Evolutionary conservation across 2,888 invertebrate genomes (phyloP).

Genomic region (Blastobasis adustella): DNA sequence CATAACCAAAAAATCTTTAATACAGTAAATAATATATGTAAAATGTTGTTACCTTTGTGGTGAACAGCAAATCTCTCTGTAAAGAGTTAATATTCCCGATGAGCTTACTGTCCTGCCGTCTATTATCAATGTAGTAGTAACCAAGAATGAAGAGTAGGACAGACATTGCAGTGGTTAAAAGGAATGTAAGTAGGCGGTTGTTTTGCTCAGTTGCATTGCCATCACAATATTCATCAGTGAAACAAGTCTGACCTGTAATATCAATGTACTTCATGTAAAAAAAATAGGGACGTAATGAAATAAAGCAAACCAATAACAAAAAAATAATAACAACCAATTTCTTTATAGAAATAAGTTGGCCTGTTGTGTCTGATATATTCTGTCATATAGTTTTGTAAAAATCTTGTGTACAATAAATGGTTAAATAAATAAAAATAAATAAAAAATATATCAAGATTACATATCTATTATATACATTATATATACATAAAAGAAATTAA

Average conservation of each 20-base stretch:
- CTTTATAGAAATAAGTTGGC: no score
- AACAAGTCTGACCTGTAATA: slow-evolving; percentile 41
- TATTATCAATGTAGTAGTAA: slow-evolving; percentile 86
- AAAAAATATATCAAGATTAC: no score
- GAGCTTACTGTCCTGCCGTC: slow-evolving; percentile 80
- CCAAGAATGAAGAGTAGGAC: slow-evolving; percentile 83
- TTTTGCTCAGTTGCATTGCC: slow-evolving; percentile 42
- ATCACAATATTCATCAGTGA: slow-evolving; percentile 56
- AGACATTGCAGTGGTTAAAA: slow-evolving; percentile 80
- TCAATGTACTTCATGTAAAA: no score
- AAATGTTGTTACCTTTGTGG: slow-evolving; percentile 58
- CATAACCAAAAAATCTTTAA: background rate
- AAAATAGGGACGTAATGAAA: no score
- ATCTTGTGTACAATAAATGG: no score
- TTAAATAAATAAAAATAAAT: no score
- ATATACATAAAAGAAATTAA: no score
- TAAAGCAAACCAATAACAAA: no score
- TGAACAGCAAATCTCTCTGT: slow-evolving; percentile 64
- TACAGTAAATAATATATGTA: background rate
- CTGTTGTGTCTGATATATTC: no score
- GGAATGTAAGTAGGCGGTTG: slow-evolving; percentile 72
- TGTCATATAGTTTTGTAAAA: no score
- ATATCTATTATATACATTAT: no score
- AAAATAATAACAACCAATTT: no score
- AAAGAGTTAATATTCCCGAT: slow-evolving; percentile 77